phyloP scores from a whole-genome alignment of 2,888 invertebrate genomes.

The Idaea aversata region DNA sequence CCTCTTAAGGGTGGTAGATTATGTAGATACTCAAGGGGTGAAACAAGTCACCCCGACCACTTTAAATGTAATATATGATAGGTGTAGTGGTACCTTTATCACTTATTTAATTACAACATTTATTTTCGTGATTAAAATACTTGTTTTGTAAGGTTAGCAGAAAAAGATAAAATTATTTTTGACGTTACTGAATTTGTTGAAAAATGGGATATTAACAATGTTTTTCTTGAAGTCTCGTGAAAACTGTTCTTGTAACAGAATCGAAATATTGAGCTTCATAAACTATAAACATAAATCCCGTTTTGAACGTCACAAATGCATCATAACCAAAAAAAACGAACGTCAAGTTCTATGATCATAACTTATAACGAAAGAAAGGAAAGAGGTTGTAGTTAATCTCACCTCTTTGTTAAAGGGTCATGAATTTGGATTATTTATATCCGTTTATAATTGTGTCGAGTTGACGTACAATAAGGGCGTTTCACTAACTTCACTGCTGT shows the following conservation, averaged over 20 bases:
- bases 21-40: not conserved
- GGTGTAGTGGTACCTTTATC: constrained; percentile 74
- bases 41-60: constrained; percentile 51
- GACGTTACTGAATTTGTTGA: constrained; percentile 6
- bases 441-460: no score
- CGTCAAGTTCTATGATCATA: no score
- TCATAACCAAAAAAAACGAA: no score
- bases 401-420: not conserved
- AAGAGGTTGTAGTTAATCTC: constrained; percentile 3
- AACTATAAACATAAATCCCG: not conserved
- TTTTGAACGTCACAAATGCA: no score
- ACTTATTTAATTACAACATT: constrained; percentile 77
- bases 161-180: constrained; percentile 20
- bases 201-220: not conserved
- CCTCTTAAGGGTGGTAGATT: not conserved
- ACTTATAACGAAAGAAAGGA: constrained; percentile 5
- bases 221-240: not conserved
- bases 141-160: constrained; percentile 52
- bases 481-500: no score
- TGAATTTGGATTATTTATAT: no score
- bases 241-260: not conserved
- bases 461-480: no score
- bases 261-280: not conserved
- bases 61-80: constrained; percentile 71
- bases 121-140: constrained; percentile 78